Conservation (phyloP, 2,888 invertebrate genomes). For the Octodonta nipae region DNA sequence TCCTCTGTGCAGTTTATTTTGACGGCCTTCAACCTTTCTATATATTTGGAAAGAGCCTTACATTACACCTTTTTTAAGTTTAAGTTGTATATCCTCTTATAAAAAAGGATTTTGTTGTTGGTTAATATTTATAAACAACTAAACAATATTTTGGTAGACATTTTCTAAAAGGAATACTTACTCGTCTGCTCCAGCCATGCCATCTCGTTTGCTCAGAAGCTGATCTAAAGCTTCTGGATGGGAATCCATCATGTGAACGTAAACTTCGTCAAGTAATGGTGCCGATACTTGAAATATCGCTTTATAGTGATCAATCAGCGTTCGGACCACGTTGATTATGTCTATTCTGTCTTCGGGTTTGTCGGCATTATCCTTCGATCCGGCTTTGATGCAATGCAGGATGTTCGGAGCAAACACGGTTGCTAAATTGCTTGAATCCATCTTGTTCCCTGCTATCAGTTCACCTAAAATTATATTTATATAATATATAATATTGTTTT, state of each 20-base stretch:
- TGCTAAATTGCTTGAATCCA: constrained; percentile 85
- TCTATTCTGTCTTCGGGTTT: constrained; percentile 70
- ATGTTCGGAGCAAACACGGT: constrained; percentile 91
- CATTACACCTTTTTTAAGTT: too few species aligned
- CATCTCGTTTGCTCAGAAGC: constrained; percentile 39
- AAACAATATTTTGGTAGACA: too few species aligned
- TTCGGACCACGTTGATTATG: constrained; percentile 78
- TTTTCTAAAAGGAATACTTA: too few species aligned
- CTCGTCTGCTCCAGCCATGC: constrained; percentile 34
- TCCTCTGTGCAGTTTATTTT: too few species aligned
- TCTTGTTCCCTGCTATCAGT: constrained; percentile 68
- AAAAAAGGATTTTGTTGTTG: too few species aligned
- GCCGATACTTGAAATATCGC: constrained; percentile 64
- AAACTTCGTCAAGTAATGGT: constrained; percentile 73
- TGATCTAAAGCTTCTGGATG: constrained; percentile 70
- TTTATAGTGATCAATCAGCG: constrained; percentile 59
- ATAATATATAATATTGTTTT: too few species aligned
- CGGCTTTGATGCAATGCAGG: constrained; percentile 60
- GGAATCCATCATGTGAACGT: constrained; percentile 70
- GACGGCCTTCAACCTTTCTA: too few species aligned
- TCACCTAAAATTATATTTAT: constrained; percentile 40
- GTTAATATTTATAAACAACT: too few species aligned
- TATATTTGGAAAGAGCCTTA: too few species aligned
- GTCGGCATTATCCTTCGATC: constrained; percentile 38
- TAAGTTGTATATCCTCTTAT: too few species aligned